Evolutionary conservation across 2,113 vertebrate species (phyloP), one percentile per base, ranked within the genome.

Genomic region (Balaeniceps rex): DNA sequence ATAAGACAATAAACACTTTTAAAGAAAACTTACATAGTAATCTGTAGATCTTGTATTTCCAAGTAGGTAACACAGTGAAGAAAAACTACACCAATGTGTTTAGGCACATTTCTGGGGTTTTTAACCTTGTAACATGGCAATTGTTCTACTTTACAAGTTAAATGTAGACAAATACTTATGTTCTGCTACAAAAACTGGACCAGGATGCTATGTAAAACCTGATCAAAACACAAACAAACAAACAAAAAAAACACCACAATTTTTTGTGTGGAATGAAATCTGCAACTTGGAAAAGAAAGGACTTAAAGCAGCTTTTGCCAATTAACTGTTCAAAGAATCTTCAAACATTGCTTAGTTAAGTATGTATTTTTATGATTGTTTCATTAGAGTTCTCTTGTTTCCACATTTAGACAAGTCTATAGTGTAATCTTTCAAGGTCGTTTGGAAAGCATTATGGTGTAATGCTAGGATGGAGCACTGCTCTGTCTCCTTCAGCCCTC

Each of bases 341-440:
- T 42, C 52, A 25, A 36, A 6, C 6, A 0, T 4, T 9, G 16
- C 19, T 36, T 29, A 33, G 31, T 23, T 11, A 60, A 61, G 4
- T 3, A 15, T 13, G 19, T 10, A 4, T 42, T 89, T 61, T 38
- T 60, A 17, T 12, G 18, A 10, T 18, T 21, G 5, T 47, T 83
- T 70, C 21, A 12, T 49, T 6, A n/a, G 13, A 13, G 17, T 29
- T 18, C 25, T 60, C 38, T 42, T 26, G 17, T 64, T n/a, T 38
- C 52, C 44, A 3, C 4, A 0, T 34, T 23, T 9, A 24, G 23
- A 7, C 40, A 9, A 36, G 52, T 7, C 42, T 34, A 0, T 12
- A 6, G 2, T 1, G 54, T 23, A 11, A 7, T 31, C 60, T 29
- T 61, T 19, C 34, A 26, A 60, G 63, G 83, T 33, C 5, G 3